A percentile compares a stretch with the other conserved stretches of the same genome.
Conservation (phyloP, 2,113 vertebrate genomes). For the Lucifuga dentata region DNA sequence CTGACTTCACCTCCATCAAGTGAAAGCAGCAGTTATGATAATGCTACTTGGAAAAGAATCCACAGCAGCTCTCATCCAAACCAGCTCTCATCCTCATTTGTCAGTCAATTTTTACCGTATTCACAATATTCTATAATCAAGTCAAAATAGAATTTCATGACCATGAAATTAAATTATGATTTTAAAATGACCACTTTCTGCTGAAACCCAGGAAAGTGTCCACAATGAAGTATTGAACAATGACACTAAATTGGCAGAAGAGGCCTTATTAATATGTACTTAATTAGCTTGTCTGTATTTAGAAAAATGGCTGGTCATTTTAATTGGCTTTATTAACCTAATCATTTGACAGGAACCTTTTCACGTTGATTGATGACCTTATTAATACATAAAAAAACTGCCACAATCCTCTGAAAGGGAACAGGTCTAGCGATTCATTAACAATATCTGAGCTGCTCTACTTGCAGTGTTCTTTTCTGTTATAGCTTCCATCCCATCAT, state of each 20-base stretch:
- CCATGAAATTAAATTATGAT: not conserved
- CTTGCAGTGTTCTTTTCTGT: not conserved
- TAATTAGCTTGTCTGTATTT: conserved; percentile 56
- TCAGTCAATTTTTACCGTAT: too few relatives aligned
- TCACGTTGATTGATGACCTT: conserved; percentile 67
- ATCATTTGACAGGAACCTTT: conserved; percentile 67
- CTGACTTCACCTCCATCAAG: not conserved
- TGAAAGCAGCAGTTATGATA: not conserved
- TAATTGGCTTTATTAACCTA: conserved; percentile 68
- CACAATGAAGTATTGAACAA: not conserved
- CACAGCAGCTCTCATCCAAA: not conserved
- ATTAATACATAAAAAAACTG: conserved; percentile 53
- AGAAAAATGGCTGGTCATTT: conserved; percentile 51
- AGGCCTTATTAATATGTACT: conserved; percentile 40
- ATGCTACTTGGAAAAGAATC: not conserved
- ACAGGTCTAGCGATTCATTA: conserved; percentile 30
- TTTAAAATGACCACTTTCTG: not conserved
- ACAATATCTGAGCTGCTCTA: conserved; percentile 13
- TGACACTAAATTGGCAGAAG: conserved; percentile 18
- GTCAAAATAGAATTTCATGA: not conserved
- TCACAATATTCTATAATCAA: not conserved
- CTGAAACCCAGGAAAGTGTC: not conserved
- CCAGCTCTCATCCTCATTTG: not conserved
- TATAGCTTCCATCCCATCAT: conserved; percentile 16
- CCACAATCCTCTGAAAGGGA: conserved; percentile 13